These are phyloP conservation scores for Patella vulgata DNA, from an alignment of 1,140 invertebrate species.

Conservation along the genomic window DNA sequence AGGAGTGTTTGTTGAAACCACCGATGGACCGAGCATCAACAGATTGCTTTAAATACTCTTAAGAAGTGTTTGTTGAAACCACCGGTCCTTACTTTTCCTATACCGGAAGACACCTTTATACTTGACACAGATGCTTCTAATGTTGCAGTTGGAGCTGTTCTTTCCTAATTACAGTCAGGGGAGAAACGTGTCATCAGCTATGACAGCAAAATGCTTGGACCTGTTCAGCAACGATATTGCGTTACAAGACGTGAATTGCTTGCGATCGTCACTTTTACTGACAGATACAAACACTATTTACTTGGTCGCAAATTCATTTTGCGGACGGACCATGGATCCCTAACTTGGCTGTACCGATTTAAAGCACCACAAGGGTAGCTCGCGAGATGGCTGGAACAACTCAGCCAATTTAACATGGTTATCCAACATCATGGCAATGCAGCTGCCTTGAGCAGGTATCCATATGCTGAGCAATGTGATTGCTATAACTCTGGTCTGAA, in stretches of 20 bases:
- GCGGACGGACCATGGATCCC: slow-evolving; percentile 7
- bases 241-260: slow-evolving; percentile 6
- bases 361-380: slow-evolving; percentile 27
- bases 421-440: too few relatives aligned
- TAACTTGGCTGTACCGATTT: slow-evolving; percentile 7
- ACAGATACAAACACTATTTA: slow-evolving; percentile 14
- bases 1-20: slow-evolving; percentile 6
- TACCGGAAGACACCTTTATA: neutral
- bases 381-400: slow-evolving; percentile 36
- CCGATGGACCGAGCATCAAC: slow-evolving; percentile 20
- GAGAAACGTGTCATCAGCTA: slow-evolving; percentile 7
- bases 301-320: slow-evolving; percentile 5
- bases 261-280: slow-evolving; percentile 11
- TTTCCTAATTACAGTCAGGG: neutral
- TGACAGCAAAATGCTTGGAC: slow-evolving; percentile 3
- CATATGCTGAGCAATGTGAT: too few relatives aligned
- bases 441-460: too few relatives aligned
- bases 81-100: neutral
- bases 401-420: slow-evolving; percentile 9
- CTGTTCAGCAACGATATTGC: slow-evolving; percentile 10
- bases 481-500: too few relatives aligned
- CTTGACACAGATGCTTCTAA: slow-evolving; percentile 13
- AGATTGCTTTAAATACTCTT: slow-evolving; percentile 26
- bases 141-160: neutral
- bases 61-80: slow-evolving; percentile 4